These are phyloP conservation scores for Polymixis lichenea DNA, from an alignment of 2,888 invertebrate species.

Conservation along the genomic window DNA sequence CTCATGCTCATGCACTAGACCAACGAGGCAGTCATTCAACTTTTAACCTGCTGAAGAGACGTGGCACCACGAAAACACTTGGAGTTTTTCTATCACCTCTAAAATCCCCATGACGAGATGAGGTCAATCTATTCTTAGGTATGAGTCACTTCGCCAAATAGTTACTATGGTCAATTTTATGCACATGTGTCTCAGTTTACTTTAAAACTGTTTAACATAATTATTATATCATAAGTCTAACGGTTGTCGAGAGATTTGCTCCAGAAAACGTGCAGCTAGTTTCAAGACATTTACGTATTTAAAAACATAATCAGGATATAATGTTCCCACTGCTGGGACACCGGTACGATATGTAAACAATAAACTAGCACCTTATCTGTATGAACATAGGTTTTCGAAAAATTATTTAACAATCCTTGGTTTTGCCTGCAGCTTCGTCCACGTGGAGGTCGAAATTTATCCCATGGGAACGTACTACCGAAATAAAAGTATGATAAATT, in stretches of 20 bases:
- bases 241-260: conserved; percentile 21
- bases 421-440: no score
- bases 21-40: neutral
- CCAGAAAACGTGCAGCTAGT: neutral
- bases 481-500: no score
- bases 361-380: no score
- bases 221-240: conserved; percentile 19
- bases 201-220: conserved; percentile 19
- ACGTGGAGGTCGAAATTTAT: no score
- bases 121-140: conserved; percentile 39
- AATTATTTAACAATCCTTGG: no score
- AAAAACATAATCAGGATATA: no score
- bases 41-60: neutral
- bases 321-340: no score
- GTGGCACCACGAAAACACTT: neutral
- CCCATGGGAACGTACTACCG: no score
- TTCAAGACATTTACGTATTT: neutral
- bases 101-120: conserved; percentile 19
- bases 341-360: no score
- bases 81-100: neutral
- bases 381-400: no score
- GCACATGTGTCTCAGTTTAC: conserved; percentile 50
- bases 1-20: no score
- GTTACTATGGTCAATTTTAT: conserved; percentile 22
- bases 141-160: conserved; percentile 34